phyloP scores from a whole-genome alignment of 2,113 vertebrate genomes.

The Hippocampus barbouri region DNA sequence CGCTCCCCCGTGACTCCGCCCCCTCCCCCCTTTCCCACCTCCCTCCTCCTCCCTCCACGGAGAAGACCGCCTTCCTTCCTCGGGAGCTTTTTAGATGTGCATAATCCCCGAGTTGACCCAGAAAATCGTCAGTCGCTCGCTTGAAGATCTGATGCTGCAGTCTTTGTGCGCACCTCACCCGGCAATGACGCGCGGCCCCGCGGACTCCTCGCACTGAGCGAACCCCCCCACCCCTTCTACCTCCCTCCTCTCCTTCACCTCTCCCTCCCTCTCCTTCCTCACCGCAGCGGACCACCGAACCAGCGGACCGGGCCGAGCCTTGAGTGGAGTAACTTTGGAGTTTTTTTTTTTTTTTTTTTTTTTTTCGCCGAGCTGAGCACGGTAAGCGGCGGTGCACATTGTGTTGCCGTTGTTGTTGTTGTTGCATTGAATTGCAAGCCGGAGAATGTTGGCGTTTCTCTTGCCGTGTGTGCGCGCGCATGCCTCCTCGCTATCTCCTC shows the following conservation, averaged over 20 bases:
- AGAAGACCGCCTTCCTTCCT: slow-evolving; percentile 54
- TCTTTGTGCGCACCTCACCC: slow-evolving; percentile 61
- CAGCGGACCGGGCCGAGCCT: slow-evolving; percentile 7
- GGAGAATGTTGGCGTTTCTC: background rate
- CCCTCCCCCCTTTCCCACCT: slow-evolving; percentile 42
- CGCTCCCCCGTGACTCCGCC: slow-evolving; percentile 38
- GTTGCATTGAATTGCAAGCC: background rate
- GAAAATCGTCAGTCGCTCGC: slow-evolving; percentile 75
- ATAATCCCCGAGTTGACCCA: slow-evolving; percentile 79
- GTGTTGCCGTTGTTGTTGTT: background rate
- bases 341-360: background rate
- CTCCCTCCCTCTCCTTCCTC: background rate
- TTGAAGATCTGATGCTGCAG: slow-evolving; percentile 73
- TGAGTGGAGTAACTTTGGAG: slow-evolving; percentile 20
- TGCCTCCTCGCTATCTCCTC: background rate
- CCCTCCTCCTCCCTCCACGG: slow-evolving; percentile 54
- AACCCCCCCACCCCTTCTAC: background rate
- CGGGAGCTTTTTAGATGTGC: slow-evolving; percentile 72
- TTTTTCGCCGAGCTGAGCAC: background rate
- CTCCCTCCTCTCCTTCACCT: too few relatives aligned
- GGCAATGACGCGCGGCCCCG: slow-evolving; percentile 73
- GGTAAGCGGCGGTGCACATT: slow-evolving; percentile 1
- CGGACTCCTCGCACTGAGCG: slow-evolving; percentile 64
- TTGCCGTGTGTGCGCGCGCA: background rate
- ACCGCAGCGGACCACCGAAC: background rate